A percentile compares a stretch with the other conserved stretches of the same genome.
phyloP scores from a whole-genome alignment of 53 echinoderm and acorn worm genomes.

The Zoroaster sp. region DNA sequence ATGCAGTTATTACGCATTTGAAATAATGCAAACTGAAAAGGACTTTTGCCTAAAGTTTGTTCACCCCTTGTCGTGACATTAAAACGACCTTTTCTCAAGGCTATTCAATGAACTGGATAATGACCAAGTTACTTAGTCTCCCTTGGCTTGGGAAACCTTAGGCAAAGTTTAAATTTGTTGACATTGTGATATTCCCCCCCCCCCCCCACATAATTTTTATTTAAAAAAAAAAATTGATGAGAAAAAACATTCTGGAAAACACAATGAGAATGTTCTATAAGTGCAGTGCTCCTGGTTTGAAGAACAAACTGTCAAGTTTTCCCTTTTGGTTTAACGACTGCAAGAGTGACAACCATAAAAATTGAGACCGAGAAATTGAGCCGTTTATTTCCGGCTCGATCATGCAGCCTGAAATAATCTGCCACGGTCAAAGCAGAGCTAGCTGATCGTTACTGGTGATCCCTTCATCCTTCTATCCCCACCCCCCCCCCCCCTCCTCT shows the following conservation, averaged over 20 bases:
- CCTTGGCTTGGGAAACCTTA: too few species aligned
- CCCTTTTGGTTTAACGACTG: neutral
- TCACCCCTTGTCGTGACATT: too few species aligned
- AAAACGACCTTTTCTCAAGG: too few species aligned
- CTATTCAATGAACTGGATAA: too few species aligned
- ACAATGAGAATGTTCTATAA: neutral
- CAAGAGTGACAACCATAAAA: neutral
- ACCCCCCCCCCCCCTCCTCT: neutral
- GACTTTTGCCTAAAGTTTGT: too few species aligned
- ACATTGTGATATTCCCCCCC: neutral
- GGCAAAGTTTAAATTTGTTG: too few species aligned
- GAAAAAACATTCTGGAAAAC: too few species aligned
- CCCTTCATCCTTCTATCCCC: neutral
- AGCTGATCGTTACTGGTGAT: neutral
- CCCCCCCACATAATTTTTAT: neutral
- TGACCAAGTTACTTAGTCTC: too few species aligned
- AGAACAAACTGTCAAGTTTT: neutral
- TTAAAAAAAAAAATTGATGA: too few species aligned
- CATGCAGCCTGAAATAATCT: neutral
- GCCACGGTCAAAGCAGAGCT: neutral
- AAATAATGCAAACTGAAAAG: too few species aligned
- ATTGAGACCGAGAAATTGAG: conserved; percentile 7
- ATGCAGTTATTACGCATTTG: too few species aligned
- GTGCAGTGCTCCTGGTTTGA: neutral
- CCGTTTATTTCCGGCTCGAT: neutral